These are phyloP conservation scores for Nasonia longicornis DNA, from an alignment of 1,140 invertebrate genomes.

Conservation along the genomic window DNA sequence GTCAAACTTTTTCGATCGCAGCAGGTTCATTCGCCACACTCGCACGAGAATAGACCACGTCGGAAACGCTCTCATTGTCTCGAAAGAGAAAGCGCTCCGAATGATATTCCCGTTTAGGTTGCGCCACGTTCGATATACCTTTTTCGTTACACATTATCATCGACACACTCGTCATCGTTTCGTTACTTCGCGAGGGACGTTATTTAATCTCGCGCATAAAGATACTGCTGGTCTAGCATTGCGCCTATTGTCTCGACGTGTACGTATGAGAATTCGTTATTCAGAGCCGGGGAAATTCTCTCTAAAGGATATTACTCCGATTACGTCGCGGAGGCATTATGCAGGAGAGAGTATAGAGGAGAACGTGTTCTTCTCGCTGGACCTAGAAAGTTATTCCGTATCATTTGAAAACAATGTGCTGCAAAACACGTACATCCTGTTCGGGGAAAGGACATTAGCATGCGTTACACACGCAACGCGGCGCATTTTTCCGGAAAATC, in stretches of 20 bases:
- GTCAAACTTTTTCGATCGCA: neutral
- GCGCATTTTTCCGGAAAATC: neutral
- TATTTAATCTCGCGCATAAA: no score
- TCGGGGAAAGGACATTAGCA: neutral
- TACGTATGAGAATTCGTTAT: no score
- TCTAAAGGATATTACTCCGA: conserved; percentile 10
- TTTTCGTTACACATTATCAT: neutral
- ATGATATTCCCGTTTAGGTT: neutral
- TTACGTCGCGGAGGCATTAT: no score
- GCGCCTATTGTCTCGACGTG: no score
- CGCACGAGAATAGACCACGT: neutral
- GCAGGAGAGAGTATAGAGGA: no score
- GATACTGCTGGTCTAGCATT: no score
- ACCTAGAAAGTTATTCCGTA: conserved; percentile 25
- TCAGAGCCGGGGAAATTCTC: neutral
- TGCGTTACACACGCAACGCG: neutral
- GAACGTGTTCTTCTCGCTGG: neutral
- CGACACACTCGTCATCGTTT: neutral
- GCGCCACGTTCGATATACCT: neutral
- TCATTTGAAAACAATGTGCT: conserved; percentile 36
- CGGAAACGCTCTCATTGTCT: conserved; percentile 4
- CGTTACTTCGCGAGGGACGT: neutral
- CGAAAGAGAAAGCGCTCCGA: neutral
- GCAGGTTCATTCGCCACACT: no score
- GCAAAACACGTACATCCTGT: neutral